Evolutionary conservation across 2,797 vertebrate genomes (phyloP).

Genomic region (Hippopotamyrus pictus): DNA sequence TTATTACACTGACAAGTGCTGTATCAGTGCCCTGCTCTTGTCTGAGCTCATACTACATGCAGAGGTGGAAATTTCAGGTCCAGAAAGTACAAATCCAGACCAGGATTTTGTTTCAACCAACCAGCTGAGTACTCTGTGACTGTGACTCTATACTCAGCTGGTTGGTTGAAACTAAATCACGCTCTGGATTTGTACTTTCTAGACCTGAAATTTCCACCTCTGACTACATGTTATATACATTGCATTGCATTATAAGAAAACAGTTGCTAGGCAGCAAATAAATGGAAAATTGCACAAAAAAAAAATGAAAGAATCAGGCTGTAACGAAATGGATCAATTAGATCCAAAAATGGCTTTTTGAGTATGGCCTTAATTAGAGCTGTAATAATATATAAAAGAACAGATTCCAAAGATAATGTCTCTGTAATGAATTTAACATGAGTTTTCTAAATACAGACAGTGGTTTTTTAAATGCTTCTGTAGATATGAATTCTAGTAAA

Average conservation of each 20-base stretch:
- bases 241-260: background rate
- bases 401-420: conserved; percentile 2
- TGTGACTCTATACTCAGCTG: too few species aligned
- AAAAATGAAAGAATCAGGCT: background rate
- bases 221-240: background rate
- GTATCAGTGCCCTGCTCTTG: background rate
- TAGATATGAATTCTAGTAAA: background rate
- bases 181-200: too few species aligned
- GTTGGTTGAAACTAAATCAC: too few species aligned
- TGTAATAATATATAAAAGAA: conserved; percentile 1
- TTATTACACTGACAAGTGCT: background rate
- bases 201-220: too few species aligned
- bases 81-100: too few species aligned
- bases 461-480: background rate
- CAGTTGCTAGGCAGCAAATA: background rate
- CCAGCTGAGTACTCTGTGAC: too few species aligned
- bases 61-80: too few species aligned
- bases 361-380: background rate
- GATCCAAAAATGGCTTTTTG: background rate
- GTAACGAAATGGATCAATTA: background rate
- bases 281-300: background rate
- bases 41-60: background rate
- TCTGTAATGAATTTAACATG: conserved; percentile 2
- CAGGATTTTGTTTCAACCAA: too few species aligned
- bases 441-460: background rate